Conservation (phyloP, 2,888 invertebrate species). For the Yponomeuta sedellus region DNA sequence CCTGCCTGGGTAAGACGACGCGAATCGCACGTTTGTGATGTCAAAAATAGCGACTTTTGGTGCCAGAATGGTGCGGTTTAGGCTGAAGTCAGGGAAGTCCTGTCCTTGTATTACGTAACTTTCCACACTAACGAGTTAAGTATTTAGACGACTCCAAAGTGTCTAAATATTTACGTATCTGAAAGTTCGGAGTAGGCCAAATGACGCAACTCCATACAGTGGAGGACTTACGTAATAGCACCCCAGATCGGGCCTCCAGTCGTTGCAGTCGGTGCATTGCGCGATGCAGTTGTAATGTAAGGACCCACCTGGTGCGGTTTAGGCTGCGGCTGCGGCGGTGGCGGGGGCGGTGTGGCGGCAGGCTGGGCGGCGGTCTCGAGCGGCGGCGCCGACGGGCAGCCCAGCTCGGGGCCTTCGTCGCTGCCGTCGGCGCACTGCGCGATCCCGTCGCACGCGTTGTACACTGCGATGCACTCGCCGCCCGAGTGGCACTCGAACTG, state of each 20-base stretch:
- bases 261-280: conserved; percentile 93
- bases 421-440: conserved; percentile 94
- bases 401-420: conserved; percentile 91
- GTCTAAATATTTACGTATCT: no score
- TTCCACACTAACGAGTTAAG: no score
- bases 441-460: conserved; percentile 96
- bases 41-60: no score
- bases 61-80: no score
- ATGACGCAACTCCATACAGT: no score
- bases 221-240: no score
- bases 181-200: no score
- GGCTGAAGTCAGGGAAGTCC: no score
- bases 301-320: not conserved
- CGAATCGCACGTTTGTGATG: no score
- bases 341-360: conserved; percentile 25
- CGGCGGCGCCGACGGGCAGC: conserved; percentile 78
- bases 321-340: conserved; percentile 22
- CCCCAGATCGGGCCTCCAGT: conserved; percentile 91
- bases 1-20: no score
- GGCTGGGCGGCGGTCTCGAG: conserved; percentile 45
- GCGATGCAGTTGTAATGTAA: conserved; percentile 89
- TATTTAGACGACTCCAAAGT: no score
- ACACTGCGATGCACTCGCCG: conserved; percentile 94
- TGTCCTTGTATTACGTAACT: no score
- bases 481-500: conserved; percentile 92